Evolutionary conservation across 2,888 invertebrate species (phyloP), one percentile per base, ranked within the genome.

Genomic region (Chrysolina oricalcia): DNA sequence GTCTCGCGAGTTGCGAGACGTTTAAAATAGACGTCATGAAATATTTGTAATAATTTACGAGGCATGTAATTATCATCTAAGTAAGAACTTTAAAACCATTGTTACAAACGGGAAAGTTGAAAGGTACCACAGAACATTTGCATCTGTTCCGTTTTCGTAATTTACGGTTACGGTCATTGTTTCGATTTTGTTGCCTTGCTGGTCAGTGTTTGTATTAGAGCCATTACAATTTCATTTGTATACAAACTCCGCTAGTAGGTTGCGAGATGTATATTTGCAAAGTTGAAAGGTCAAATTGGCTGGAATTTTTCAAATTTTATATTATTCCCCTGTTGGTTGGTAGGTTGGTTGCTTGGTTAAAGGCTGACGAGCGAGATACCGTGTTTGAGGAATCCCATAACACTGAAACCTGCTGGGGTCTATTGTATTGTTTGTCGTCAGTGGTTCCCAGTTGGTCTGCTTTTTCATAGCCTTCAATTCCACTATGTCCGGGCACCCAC

Each of bases 1-100:
- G 67, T 59, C 62, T 23, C 50, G 35, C 70, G 21, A 70, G 63
- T 71, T 48, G 71, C 64, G 4, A 67, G 67, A 35, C 66, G 65
- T 70, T 74, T 67, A 74, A 74, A 70, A 74, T 70, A 74, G 53
- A 70, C 70, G 70, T 64, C 50, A 74, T 70, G 43, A 74, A 74
- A 46, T 70, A 65, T 71, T 74, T 69, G 41, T 70, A 65, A 70
- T 70, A 74, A 66, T 71, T 74, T 62, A 74, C 64, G 48, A 70
- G 65, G 35, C 40, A 59, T 70, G 40, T 74, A 70, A 74, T 74
- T 74, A 74, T 71, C 19, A 19, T 46, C 50, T 27, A 41, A 70
- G 59, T 70, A 59, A 64, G 53, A 74, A 68, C 69, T 63, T 69
- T 65, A 64, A 74, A 69, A 74, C 70, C 46, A 59, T 70, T 63